Evolutionary conservation across 2,797 vertebrate genomes (phyloP), one percentile per base, ranked within the genome.

Genomic region (Aselliscus stoliczkanus): DNA sequence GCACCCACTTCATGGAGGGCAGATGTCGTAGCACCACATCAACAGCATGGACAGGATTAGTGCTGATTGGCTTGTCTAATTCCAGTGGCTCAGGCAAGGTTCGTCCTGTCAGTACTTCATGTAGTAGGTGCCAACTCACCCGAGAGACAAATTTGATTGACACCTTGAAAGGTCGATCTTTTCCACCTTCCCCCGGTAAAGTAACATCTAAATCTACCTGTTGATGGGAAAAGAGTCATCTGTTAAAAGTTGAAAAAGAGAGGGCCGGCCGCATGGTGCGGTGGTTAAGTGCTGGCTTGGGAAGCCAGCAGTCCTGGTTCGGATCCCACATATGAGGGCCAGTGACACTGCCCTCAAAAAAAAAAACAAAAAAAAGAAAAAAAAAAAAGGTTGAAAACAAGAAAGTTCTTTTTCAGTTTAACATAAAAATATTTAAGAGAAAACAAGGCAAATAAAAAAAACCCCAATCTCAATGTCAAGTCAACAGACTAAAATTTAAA

Each of bases 121-220:
- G 99, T 96, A 99, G 99, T 98, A 99, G 98, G 98, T 99, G 99
- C 99, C 99, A 99, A 98, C 99, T 99, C 98, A 99, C 99, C 98
- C 99, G 99, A 96, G 99, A 99, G 96, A 99, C 99, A 97, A 99
- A 99, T 98, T 99, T 99, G 97, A 99, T 99, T 97, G 99, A 99
- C 93, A 99, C 99, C 97, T 99, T 99, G 98, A 99, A 99, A 95
- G 99, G 99, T 44, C 99, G 99, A 98, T 99, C 99, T 98, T 99
- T 99, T 83, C 99, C 99, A 93, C 99, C 99, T 98, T 99, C 99
- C n/a, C 99, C 99, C 0, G 99, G 99, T 90, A 99, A 99, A n/a
- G 99, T 99, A 97, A 99, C 99, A 87, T 99, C 99, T 98, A 99
- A 99, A 98, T 99, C 99, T 98, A 99, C 99, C 99, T 99, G 98